phyloP scores from a whole-genome alignment of 53 echinoderm and acorn worm species.

The Apostichopus leukothele region DNA sequence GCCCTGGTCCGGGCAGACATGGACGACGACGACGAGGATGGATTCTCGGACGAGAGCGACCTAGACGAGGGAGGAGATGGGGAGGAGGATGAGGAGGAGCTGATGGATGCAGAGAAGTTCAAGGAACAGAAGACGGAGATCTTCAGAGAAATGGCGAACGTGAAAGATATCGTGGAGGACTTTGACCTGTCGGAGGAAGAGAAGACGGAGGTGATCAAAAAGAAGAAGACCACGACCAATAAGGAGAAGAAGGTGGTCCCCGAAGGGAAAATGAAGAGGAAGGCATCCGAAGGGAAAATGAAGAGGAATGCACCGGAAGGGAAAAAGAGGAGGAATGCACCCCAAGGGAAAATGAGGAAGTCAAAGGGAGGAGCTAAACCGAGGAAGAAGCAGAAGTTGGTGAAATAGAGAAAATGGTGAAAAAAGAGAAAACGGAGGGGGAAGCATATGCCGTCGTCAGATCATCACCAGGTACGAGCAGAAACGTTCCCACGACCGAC shows the following conservation, averaged over 20 bases:
- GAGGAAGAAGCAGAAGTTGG: slow-evolving; percentile 44
- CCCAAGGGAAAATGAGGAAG: neutral
- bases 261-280: neutral
- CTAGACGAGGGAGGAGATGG: slow-evolving; percentile 37
- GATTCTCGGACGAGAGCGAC: slow-evolving; percentile 33
- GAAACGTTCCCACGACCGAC: too few species aligned
- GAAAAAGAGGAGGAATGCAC: neutral
- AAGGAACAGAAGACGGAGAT: slow-evolving; percentile 46
- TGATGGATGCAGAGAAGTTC: slow-evolving; percentile 24
- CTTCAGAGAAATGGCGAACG: slow-evolving; percentile 51
- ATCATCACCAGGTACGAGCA: too few species aligned
- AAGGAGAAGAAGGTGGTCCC: neutral
- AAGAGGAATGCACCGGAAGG: neutral
- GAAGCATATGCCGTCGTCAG: too few species aligned
- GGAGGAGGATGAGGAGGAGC: slow-evolving; percentile 39
- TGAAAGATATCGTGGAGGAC: slow-evolving; percentile 82
- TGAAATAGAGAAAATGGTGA: neutral
- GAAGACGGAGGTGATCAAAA: slow-evolving; percentile 42
- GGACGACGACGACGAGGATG: slow-evolving; percentile 49
- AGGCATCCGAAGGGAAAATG: neutral
- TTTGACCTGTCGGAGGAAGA: slow-evolving; percentile 82
- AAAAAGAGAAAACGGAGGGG: too few species aligned
- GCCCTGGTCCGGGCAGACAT: slow-evolving; percentile 54
- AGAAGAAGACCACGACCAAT: neutral
- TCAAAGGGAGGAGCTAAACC: neutral